Evolutionary conservation across 2,888 invertebrate species (phyloP), one percentile per base, ranked within the genome.

Genomic region (Drosophila meridiana): DNA sequence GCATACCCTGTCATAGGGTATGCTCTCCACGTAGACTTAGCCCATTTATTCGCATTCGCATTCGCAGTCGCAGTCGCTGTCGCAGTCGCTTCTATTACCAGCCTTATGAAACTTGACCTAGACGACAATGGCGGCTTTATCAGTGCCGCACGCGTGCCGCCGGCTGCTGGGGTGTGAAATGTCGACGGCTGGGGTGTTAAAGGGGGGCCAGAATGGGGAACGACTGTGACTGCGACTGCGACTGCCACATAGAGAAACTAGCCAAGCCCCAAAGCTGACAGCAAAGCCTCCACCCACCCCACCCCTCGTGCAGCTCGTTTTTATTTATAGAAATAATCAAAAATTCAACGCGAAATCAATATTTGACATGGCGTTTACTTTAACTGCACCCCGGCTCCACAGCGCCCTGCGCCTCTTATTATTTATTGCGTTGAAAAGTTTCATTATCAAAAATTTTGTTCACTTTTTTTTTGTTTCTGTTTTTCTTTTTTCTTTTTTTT

Each of bases 371-470:
- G 65, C 69, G 65, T 83, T 85, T 85, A 75, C 71, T 76, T 76
- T 76, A 63, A 64, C 69, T 66, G 77, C 62, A 26, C 38, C 13
- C 20, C 20, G 14, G 7, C 40, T 8, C 26, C 56, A 40, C 56
- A 8, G 50, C 11, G 20, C 52, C 43, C 30, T 32, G 2, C 43
- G 3, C 48, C 26, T 63, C 57, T 59, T 83, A 86, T 89, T 87
- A 89, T 85, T 85, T 85, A 85, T 85, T 85, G 81, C 88, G 86
- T 72, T 85, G 81, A 85, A 85, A 89, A 85, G 85, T 85, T 85
- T 89, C 88, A 89, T 85, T 85, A 89, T 85, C 85, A 85, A 82
- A 52, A 72, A 70, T 62, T 42, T 53, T 72, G 34, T 42, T 34
- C 73, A 47, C 43, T 53, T 56, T 56, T 56, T 53, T 43, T 26